These are phyloP conservation scores for Sitta europaea DNA, from an alignment of 2,113 vertebrate species.

Conservation along the genomic window DNA sequence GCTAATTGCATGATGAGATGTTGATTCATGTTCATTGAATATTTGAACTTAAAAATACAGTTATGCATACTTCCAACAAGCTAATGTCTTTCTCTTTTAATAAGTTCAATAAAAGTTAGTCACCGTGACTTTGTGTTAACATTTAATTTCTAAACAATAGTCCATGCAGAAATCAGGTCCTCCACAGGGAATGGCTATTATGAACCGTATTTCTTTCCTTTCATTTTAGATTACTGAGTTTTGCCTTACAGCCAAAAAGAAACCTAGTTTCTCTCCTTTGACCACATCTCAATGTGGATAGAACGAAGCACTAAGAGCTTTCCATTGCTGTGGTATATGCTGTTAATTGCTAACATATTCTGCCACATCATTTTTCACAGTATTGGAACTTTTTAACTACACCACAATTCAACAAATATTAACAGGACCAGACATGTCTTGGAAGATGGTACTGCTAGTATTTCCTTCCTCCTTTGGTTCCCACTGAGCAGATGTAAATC, in stretches of 20 bases:
- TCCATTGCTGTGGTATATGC: constrained; percentile 39
- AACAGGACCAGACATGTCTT: constrained; percentile 38
- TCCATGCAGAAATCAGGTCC: neutral
- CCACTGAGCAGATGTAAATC: constrained; percentile 51
- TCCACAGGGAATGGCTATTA: neutral
- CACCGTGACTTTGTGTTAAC: neutral
- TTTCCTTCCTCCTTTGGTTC: constrained; percentile 35
- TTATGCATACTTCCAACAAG: neutral
- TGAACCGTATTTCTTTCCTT: neutral
- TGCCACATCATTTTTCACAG: constrained; percentile 50
- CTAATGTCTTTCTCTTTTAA: neutral
- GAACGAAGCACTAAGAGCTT: constrained; percentile 25
- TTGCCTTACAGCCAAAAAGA: constrained; percentile 60
- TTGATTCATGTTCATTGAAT: neutral
- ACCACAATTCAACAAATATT: constrained; percentile 51
- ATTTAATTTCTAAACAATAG: neutral
- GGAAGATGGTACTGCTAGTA: constrained; percentile 33
- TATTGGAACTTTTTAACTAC: constrained; percentile 30
- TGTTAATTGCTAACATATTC: constrained; percentile 66
- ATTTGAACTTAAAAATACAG: neutral
- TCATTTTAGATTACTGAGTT: constrained; percentile 55
- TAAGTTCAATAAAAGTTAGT: neutral
- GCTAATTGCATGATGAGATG: neutral
- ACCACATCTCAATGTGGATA: constrained; percentile 54
- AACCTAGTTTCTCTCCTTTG: constrained; percentile 54